Evolutionary conservation across 2,888 invertebrate species (phyloP).

Genomic region (Acanthoscelides obtectus): DNA sequence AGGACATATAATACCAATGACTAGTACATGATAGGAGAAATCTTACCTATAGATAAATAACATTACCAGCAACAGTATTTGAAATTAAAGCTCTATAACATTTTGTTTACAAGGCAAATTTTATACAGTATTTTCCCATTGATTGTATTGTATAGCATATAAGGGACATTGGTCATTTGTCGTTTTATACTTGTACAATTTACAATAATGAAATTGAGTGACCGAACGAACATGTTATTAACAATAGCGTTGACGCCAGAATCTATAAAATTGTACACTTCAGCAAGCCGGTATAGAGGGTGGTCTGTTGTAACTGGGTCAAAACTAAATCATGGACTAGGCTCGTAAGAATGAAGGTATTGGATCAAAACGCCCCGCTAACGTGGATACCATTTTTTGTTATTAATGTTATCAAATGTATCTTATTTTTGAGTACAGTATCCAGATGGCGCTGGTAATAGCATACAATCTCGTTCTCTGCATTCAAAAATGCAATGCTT

Average conservation of each 20-base stretch:
- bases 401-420: too few species aligned
- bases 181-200: conserved; percentile 21
- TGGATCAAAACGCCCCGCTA: too few species aligned
- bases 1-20: conserved; percentile 46
- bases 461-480: too few species aligned
- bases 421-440: too few species aligned
- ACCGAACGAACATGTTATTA: neutral
- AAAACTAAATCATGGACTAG: too few species aligned
- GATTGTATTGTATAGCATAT: conserved; percentile 33
- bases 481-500: too few species aligned
- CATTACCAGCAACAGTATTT: conserved; percentile 35
- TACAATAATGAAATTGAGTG: conserved; percentile 13
- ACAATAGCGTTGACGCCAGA: neutral
- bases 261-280: neutral
- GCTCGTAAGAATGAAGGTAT: too few species aligned
- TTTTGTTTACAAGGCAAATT: conserved; percentile 39
- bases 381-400: too few species aligned
- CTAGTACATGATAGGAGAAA: conserved; percentile 42
- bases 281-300: neutral
- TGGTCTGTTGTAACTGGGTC: too few species aligned
- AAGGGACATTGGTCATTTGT: conserved; percentile 35
- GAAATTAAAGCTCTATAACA: conserved; percentile 38
- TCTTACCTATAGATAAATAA: conserved; percentile 43
- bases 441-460: too few species aligned
- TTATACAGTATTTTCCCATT: conserved; percentile 23